Conservation (phyloP, 2,797 vertebrate species). For the Oreochromis mossambicus region DNA sequence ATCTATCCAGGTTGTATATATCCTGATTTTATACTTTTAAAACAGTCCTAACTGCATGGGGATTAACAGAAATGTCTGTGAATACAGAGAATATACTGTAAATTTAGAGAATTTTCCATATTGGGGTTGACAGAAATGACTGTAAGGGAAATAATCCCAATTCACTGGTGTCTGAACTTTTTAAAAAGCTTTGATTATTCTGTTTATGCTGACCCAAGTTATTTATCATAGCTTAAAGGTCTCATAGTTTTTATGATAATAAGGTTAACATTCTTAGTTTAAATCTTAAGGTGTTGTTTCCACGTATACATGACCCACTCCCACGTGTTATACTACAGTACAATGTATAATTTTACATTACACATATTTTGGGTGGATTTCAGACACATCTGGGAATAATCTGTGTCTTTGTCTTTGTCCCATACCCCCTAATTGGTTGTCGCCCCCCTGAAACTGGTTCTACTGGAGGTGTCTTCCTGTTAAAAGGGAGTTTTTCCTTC, state of each 20-base stretch:
- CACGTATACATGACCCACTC: not conserved
- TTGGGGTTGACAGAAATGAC: not conserved
- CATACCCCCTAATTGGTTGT: no score
- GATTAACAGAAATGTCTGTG: not conserved
- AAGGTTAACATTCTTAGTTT: not conserved
- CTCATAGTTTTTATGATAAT: not conserved
- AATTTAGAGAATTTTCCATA: not conserved
- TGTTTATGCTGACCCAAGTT: not conserved
- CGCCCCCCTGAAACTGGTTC: no score
- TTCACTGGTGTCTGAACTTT: not conserved
- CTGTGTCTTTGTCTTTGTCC: no score
- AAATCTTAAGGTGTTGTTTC: not conserved
- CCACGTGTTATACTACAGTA: not conserved
- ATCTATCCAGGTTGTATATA: no score
- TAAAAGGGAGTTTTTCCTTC: not conserved
- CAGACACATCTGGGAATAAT: no score
- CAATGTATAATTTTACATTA: accelerated
- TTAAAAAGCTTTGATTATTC: not conserved
- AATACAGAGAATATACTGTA: not conserved
- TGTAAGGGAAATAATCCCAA: not conserved
- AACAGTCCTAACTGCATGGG: not conserved
- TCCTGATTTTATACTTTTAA: not conserved
- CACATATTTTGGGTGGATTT: not conserved
- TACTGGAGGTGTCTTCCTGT: no score
- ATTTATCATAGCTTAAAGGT: not conserved